phyloP scores from a whole-genome alignment of 2,113 vertebrate genomes.

The Pandion haliaetus region DNA sequence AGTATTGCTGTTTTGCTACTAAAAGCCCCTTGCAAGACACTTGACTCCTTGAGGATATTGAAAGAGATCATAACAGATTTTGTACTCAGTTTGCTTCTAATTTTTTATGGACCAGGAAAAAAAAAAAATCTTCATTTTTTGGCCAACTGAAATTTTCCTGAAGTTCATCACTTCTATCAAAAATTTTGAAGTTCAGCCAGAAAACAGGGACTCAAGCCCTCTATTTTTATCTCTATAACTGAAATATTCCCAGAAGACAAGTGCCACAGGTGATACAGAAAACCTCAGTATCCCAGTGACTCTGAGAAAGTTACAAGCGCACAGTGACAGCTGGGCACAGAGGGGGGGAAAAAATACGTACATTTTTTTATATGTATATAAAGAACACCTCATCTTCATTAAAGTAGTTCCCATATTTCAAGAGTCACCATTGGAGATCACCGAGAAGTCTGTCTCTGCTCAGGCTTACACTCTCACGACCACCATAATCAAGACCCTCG shows the following conservation, averaged over 20 bases:
- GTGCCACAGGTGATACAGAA: neutral
- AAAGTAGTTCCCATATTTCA: neutral
- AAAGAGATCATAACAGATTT: neutral
- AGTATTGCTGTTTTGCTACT: accelerated
- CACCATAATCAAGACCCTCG: accelerated
- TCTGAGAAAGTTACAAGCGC: neutral
- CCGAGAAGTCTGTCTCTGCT: accelerated
- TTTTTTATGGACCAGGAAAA: too few relatives aligned
- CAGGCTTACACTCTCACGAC: neutral
- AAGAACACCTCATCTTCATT: neutral
- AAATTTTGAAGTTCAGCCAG: neutral
- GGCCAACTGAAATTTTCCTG: neutral
- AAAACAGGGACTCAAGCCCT: neutral
- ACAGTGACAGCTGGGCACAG: neutral
- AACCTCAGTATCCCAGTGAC: neutral
- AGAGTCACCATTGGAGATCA: neutral
- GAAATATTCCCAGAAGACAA: neutral
- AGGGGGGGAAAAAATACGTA: too few relatives aligned
- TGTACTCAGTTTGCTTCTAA: neutral
- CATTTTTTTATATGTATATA: too few relatives aligned
- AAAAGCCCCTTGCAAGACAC: neutral
- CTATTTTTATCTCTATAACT: neutral
- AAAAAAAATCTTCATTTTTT: neutral
- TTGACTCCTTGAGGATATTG: neutral
- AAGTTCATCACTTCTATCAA: neutral